Evolutionary conservation across 2,797 vertebrate species (phyloP), one percentile per base, ranked within the genome.

Genomic region (Dipus sagitta): DNA sequence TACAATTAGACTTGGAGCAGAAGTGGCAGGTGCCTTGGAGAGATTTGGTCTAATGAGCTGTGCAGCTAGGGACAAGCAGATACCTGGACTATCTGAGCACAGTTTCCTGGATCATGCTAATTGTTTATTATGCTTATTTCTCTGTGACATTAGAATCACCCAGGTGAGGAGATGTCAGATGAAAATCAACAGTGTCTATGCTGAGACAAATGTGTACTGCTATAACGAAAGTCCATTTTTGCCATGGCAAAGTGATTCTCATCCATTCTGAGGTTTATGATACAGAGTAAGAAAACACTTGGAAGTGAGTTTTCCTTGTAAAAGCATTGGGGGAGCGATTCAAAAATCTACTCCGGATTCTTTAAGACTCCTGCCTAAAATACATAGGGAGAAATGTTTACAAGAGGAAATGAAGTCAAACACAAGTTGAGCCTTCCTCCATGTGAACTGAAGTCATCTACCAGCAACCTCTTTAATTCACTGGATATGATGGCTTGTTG

Each of bases 1-100:
- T 91, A 62, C 95, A 95, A 96, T 95, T 96, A 94, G 87, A 95
- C 84, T 95, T 96, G 92, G 97, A 97, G 74, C 75, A 90, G 91
- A 90, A 96, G 96, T 92, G 74, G 52, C 94, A 94, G 65, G 81
- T 95, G 83, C 91, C 81, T 78, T 96, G 75, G 94, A 96, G 94
- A 95, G 58, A 84, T 70, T 74, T 95, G 82, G 83, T 96, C 90
- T 95, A 93, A 95, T 92, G 92, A 97, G 90, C 94, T 88, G 52
- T 81, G 86, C 74, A 94, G 38, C 84, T 78, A 65, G 90, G 93
- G 86, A 95, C 52, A 92, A 94, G 67, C 90, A 96, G 96, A 95
- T 96, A 92, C 90, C 90, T 67, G 58, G 70, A 86, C 74, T 54
- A 72, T 93, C 54, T 86, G 74, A 96, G 72, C 42, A 13, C 68